Base-by-base conservation (phyloP, 2,888 invertebrate species). In the Pachymerium ferrugineum region DNA sequence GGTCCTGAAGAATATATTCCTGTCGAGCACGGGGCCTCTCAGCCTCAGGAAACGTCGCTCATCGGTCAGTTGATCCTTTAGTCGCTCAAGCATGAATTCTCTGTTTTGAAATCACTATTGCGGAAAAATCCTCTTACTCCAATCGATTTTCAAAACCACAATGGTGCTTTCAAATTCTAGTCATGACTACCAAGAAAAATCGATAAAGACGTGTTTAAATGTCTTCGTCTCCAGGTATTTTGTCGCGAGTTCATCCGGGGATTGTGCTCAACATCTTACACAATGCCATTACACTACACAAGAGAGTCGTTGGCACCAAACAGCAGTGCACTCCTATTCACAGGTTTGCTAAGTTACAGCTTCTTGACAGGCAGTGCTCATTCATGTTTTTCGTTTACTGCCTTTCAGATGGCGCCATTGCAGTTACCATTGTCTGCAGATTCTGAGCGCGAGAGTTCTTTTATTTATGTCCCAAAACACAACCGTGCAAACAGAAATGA, bases 241-340 rank as follows among this genome's bases (percentile, higher is more conserved):
- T 83, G 76, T 80, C 81, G 19, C 80, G 79, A 74, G 80, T 81
- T 35, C 84, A 85, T 76, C 85, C 85, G 3, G 81, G 84, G 77
- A 83, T 84, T 75, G 84, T 87, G 67, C 81, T 87, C 74, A 85
- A 85, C 77, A 85, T 86, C 73, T 82, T 87, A 69, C 86, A 87
- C 80, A 87, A 87, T 79, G 85, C 87, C 47, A 85, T 87, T 77
- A 87, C 87, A 5, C 84, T 87, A 81, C 87, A 87, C 79, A 87
- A 87, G 79, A 82, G 87, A 74, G 86, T 86, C 70, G 86, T 86
- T 67, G 87, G 85, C 70, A 84, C 85, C 71, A 83, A 86, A 74
- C 86, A 86, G 78, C 85, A 86, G 78, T 88, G 88, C 80, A 85
- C 86, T 73, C 88, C 88, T 25, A 86, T 87, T 78, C 83, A 85